Evolutionary conservation across 1,140 invertebrate genomes (phyloP).

Genomic region (Halotydeus destructor): DNA sequence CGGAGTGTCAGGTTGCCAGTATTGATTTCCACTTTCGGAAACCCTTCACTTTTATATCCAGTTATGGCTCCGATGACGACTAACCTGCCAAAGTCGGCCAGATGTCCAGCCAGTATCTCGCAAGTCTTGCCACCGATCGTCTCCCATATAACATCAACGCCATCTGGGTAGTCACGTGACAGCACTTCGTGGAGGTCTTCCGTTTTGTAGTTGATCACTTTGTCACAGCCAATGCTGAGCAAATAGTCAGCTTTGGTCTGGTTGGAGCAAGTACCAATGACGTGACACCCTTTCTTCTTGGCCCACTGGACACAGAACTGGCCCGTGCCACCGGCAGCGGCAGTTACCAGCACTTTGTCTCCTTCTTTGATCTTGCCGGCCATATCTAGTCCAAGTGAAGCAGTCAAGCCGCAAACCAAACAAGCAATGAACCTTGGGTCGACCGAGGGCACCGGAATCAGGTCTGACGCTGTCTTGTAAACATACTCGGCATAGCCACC

Average conservation of each 20-base stretch:
- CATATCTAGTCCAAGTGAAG: conserved; percentile 24
- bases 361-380: conserved; percentile 20
- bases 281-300: conserved; percentile 23
- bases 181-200: conserved; percentile 19
- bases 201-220: conserved; percentile 24
- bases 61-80: not conserved
- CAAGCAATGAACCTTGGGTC: conserved; percentile 22
- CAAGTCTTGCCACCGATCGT: not conserved
- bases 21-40: not conserved
- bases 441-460: conserved; percentile 18
- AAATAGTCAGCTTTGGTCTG: conserved; percentile 24
- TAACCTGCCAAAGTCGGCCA: not conserved
- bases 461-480: not conserved
- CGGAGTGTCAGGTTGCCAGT: not conserved
- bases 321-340: conserved; percentile 23
- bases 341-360: conserved; percentile 23
- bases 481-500: conserved; percentile 8
- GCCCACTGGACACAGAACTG: conserved; percentile 22
- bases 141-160: not conserved
- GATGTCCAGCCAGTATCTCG: not conserved
- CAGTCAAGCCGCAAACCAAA: conserved; percentile 24
- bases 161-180: conserved; percentile 4
- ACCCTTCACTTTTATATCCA: not conserved
- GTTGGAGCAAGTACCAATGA: conserved; percentile 25
- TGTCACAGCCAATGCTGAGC: conserved; percentile 23